Base-by-base conservation (phyloP, 1,140 invertebrate genomes). In the Drosophila leontia region DNA sequence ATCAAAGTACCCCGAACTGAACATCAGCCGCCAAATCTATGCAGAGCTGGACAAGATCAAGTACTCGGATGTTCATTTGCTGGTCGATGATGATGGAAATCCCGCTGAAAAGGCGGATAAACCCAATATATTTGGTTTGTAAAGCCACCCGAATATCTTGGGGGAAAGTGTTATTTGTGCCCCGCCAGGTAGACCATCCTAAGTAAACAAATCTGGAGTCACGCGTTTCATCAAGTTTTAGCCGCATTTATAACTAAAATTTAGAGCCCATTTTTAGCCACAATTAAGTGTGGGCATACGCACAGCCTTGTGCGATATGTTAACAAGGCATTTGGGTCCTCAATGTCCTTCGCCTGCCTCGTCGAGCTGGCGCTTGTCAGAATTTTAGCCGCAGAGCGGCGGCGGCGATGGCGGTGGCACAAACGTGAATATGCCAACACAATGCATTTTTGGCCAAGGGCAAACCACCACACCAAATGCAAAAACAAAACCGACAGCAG, bases 361-460 rank as follows among this genome's bases (percentile, higher is more conserved):
- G 64, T 34, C 71, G 65, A 72, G 80, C 65, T 75, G 77, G 77
- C 84, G 77, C 77, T 90, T 90, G 85, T 88, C 84, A 88, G 83
- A 90, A 84, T 75, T 87, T 67, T 88, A 74, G 71, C 83, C 83
- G 67, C 83, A 87, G 71, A 80, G 82, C 83, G 75, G 7, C 80
- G 35, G 53, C 15, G 37, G 53, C 13, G 53, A 3, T 34, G 12
- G 45, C 45, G 19, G 53, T 9, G 63, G 58, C 64, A 59, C 53
- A 62, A 64, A 67, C 61, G 57, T 61, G 65, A 76, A 71, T 72
- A 70, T 71, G 65, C 70, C 72, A 84, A 67, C 72, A 75, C 84
- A 84, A 80, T 88, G 84, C 85, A 88, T 71, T 90, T 79, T 88
- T 88, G 85, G 85, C 84, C 84, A 90, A 88, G 84, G 84, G 78